These are phyloP conservation scores for Cephalopachus bancanus DNA, from an alignment of 2,797 vertebrate genomes.

Conservation along the genomic window DNA sequence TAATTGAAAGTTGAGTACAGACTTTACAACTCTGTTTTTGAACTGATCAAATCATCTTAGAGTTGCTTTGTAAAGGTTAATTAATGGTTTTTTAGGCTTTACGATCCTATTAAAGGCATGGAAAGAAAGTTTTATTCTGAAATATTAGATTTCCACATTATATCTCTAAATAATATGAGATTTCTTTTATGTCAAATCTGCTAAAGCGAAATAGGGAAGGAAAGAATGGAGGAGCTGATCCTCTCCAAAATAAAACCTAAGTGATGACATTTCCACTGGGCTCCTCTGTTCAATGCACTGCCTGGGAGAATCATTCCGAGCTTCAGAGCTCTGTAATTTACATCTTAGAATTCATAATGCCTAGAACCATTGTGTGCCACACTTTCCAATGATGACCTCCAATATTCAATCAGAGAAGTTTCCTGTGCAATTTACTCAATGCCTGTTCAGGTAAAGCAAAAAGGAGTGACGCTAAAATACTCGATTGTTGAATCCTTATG, in stretches of 20 bases:
- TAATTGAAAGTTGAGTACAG: constrained; percentile 70
- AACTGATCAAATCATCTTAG: constrained; percentile 71
- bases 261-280: constrained; percentile 81
- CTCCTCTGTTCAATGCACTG: constrained; percentile 77
- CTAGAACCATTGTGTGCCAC: constrained; percentile 79
- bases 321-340: constrained; percentile 86
- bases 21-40: constrained; percentile 64
- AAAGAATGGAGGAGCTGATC: constrained; percentile 56
- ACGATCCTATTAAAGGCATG: constrained; percentile 63
- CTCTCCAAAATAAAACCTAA: constrained; percentile 78
- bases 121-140: constrained; percentile 48
- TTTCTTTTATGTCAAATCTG: constrained; percentile 73
- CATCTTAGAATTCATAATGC: constrained; percentile 86
- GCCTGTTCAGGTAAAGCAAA: constrained; percentile 60
- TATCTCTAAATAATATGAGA: constrained; percentile 56
- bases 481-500: constrained; percentile 72
- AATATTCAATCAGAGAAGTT: constrained; percentile 81
- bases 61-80: constrained; percentile 74
- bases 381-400: constrained; percentile 83
- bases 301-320: constrained; percentile 81
- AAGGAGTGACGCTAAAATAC: constrained; percentile 55
- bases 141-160: constrained; percentile 64
- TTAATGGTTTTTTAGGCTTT: constrained; percentile 68
- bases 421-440: constrained; percentile 80
- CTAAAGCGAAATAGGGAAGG: constrained; percentile 66